phyloP scores from a whole-genome alignment of 2,888 invertebrate species.

The Leptinotarsa tumamoca region DNA sequence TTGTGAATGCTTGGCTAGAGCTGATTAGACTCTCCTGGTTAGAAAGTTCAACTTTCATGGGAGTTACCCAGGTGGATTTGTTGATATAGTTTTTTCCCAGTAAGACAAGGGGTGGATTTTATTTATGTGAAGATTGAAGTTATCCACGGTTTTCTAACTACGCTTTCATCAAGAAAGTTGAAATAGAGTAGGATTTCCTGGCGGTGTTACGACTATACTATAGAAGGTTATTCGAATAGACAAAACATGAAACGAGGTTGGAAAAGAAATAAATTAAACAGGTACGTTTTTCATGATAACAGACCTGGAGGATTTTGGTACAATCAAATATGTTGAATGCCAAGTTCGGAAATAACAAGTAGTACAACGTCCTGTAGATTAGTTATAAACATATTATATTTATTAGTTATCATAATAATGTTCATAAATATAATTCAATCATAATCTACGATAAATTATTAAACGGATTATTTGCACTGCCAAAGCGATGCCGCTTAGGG shows the following conservation, averaged over 20 bases:
- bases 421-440: not conserved
- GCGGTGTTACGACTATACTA: conserved; percentile 3
- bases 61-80: no score
- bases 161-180: no score
- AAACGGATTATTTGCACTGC: not conserved
- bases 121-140: no score
- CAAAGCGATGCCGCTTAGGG: not conserved
- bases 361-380: not conserved
- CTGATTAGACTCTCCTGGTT: no score
- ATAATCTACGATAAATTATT: not conserved
- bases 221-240: conserved; percentile 16
- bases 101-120: no score
- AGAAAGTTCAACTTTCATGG: no score
- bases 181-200: no score
- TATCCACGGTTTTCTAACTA: no score
- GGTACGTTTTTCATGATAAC: not conserved
- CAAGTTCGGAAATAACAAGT: not conserved
- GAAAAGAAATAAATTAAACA: conserved; percentile 10
- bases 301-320: not conserved
- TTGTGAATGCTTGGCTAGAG: no score
- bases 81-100: no score
- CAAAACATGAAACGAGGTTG: conserved; percentile 13
- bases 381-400: not conserved
- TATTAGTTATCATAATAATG: not conserved
- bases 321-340: not conserved